Evolutionary conservation across 2,113 vertebrate species (phyloP), one percentile per base, ranked within the genome.

Genomic region (Siniperca chuatsi): DNA sequence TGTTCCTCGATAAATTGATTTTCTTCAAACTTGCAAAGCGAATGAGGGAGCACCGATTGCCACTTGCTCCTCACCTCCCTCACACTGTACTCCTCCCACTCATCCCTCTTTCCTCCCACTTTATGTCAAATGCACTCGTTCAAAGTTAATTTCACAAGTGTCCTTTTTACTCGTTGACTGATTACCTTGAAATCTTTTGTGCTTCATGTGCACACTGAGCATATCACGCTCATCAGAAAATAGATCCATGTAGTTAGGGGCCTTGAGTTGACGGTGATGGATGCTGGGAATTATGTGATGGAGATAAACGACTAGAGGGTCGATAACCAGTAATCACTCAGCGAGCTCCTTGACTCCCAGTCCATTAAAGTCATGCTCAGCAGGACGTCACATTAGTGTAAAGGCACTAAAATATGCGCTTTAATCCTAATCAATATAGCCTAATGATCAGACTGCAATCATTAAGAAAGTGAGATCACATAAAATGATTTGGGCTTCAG

Each of bases 91-190:
- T 77, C 64, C 37, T 71, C 68, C 82, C 72, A 42, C 84, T 50
- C 65, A n/a, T 74, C 61, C 55, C 58, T 76, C 77, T 83, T 85
- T 79, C 60, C 72, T 79, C 55, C 75, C 81, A 75, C 83, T 69
- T 85, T 29, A 72, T 48, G 67, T 81, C 82, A 71, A 78, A 88
- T 48, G 42, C 75, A 81, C 73, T 85, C 21, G 29, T 64, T 83
- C 78, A 83, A 62, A 82, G 78, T 83, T 87, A 65, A 90, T 90
- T 88, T 82, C 60, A 88, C 85, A 86, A 87, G 82, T 73, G 79
- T 86, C 42, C 85, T 84, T 74, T 86, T 82, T 67, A 21, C 40
- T 81, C 35, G 7, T 81, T 66, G 65, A 78, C 64, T 70, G 58
- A 88, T 81, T 87, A 75, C 61, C 62, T 78, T 58, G 12, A 37